phyloP scores from a whole-genome alignment of 2,113 vertebrate genomes.

The Ascaphus truei region DNA sequence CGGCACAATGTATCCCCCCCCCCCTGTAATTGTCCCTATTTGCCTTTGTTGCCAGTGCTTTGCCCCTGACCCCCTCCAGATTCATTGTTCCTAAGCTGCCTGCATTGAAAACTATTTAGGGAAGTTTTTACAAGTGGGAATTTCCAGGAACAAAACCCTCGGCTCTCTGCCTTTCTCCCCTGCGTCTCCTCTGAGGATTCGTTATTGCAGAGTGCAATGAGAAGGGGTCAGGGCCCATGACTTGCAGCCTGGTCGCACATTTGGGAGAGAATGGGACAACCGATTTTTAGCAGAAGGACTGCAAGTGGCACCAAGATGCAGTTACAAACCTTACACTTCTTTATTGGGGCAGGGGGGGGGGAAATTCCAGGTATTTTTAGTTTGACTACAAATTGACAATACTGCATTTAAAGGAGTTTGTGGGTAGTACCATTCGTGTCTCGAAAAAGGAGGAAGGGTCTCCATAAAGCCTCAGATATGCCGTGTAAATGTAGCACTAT shows the following conservation, averaged over 20 bases:
- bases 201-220: neutral
- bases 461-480: no score
- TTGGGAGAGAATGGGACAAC: neutral
- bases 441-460: no score
- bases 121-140: neutral
- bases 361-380: neutral
- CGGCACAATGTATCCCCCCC: neutral
- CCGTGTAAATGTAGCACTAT: no score
- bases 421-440: no score
- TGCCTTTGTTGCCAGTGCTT: neutral
- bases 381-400: no score
- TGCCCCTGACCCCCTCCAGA: neutral
- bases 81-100: conserved; percentile 8
- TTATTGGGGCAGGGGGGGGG: neutral
- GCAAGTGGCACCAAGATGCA: neutral
- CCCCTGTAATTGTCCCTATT: neutral
- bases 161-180: neutral
- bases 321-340: no score
- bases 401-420: no score
- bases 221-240: neutral
- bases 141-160: neutral
- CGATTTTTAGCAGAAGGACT: neutral
- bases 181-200: neutral
- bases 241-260: conserved; percentile 8
- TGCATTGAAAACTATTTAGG: neutral